These are phyloP conservation scores for Choristoneura rosaceana DNA, from an alignment of 2,888 invertebrate genomes.

Conservation along the genomic window DNA sequence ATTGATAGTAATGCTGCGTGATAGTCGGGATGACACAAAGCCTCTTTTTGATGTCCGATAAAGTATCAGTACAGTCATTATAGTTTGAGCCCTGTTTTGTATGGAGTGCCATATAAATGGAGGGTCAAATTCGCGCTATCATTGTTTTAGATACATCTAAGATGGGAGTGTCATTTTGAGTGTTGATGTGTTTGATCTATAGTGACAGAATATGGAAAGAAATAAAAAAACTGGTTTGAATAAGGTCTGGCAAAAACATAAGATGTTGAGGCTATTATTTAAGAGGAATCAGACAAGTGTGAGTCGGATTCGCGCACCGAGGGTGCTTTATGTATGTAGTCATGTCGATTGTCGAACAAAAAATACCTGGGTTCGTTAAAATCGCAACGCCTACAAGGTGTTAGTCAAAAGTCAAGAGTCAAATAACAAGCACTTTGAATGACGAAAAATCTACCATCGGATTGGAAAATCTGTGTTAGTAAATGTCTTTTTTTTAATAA, in stretches of 20 bases:
- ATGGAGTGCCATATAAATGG: not conserved
- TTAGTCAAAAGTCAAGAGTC: too few species aligned
- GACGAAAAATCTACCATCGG: too few species aligned
- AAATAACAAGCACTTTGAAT: too few species aligned
- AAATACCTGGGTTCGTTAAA: too few species aligned
- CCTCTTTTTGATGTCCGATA: slow-evolving; percentile 8
- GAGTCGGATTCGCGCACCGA: too few species aligned
- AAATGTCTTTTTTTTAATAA: too few species aligned
- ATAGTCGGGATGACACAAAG: slow-evolving; percentile 12
- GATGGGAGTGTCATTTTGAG: slow-evolving; percentile 15
- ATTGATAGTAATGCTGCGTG: not conserved
- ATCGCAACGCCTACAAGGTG: too few species aligned
- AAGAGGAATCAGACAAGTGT: too few species aligned
- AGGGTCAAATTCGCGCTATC: not conserved
- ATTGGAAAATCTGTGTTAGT: too few species aligned
- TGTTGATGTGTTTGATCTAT: slow-evolving; percentile 14
- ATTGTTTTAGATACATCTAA: not conserved
- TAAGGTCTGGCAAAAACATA: not conserved
- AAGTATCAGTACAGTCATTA: not conserved
- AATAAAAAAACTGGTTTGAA: slow-evolving; percentile 16
- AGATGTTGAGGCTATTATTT: not conserved
- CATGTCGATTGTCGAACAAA: too few species aligned
- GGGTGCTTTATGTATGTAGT: too few species aligned
- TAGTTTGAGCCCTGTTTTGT: not conserved
- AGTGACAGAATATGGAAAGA: slow-evolving; percentile 8